Evolutionary conservation across 2,888 invertebrate species (phyloP).

Genomic region (Melieria picta): DNA sequence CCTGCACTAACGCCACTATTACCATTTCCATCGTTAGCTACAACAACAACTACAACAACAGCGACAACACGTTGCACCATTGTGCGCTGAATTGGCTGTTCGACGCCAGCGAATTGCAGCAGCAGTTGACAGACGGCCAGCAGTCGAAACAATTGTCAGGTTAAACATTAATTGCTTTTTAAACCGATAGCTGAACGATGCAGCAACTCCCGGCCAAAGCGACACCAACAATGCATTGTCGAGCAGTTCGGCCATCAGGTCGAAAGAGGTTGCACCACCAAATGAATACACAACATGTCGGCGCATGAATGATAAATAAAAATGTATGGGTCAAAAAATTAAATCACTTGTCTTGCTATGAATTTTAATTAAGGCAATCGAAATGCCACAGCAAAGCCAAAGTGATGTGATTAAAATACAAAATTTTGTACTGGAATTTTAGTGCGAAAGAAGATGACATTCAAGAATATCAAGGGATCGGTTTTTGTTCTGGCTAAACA

Average conservation of each 20-base stretch:
- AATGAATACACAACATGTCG: conserved; percentile 11
- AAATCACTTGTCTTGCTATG: conserved; percentile 42
- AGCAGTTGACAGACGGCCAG: conserved; percentile 6
- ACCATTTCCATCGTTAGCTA: background rate
- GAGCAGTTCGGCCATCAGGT: background rate
- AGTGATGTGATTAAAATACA: conserved; percentile 9
- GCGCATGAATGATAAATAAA: conserved; percentile 20
- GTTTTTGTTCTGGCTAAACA: too few relatives aligned
- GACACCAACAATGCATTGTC: background rate
- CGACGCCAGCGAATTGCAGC: too few relatives aligned
- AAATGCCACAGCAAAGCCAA: conserved; percentile 23
- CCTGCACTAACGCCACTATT: background rate
- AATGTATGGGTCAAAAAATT: conserved; percentile 39
- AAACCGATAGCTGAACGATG: conserved; percentile 40
- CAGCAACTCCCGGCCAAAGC: background rate
- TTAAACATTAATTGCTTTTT: conserved; percentile 51
- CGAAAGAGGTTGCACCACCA: conserved; percentile 1
- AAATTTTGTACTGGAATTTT: too few relatives aligned
- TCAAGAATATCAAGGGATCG: too few relatives aligned
- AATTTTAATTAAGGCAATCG: conserved; percentile 43
- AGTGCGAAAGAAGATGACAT: too few relatives aligned
- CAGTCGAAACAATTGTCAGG: conserved; percentile 39
- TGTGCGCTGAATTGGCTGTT: too few relatives aligned
- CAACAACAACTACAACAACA: background rate
- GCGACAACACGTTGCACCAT: too few relatives aligned